These are phyloP conservation scores for Tyrannus savana DNA, from an alignment of 2,113 vertebrate species.

Conservation along the genomic window DNA sequence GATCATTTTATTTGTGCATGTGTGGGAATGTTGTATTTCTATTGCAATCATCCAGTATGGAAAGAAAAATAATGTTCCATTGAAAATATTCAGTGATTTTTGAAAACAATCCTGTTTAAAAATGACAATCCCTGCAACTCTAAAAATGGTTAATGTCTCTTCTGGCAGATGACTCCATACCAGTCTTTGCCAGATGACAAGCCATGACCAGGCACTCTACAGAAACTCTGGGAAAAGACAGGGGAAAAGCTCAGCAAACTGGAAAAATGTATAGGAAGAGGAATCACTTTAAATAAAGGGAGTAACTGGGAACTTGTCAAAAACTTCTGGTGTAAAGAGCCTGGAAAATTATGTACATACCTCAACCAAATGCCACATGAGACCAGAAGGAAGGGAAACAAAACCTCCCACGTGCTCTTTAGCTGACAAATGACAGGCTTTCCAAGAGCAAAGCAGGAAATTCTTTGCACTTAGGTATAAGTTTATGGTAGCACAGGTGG, in stretches of 20 bases:
- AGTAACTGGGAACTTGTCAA: not conserved
- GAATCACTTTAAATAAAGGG: not conserved
- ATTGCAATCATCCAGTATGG: not conserved
- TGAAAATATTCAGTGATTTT: not conserved
- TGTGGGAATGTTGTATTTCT: not conserved
- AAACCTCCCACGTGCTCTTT: not conserved
- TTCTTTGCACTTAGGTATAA: not conserved
- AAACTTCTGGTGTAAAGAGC: not conserved
- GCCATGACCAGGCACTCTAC: not conserved
- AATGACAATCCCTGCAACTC: not conserved
- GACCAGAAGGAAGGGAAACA: not conserved
- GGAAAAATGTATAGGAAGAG: not conserved
- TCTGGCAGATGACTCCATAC: not conserved
- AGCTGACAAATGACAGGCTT: not conserved
- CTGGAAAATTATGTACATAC: constrained; percentile 11
- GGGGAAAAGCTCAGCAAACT: not conserved
- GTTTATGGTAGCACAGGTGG: constrained; percentile 16
- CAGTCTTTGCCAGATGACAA: not conserved
- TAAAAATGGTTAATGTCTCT: not conserved
- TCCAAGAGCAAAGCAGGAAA: constrained; percentile 24
- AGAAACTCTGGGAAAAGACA: not conserved
- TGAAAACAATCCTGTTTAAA: not conserved
- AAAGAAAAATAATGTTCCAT: not conserved
- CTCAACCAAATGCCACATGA: not conserved
- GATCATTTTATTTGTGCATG: not conserved